Evolutionary conservation across 2,113 vertebrate genomes (phyloP).

Genomic region (Vulpes lagopus): DNA sequence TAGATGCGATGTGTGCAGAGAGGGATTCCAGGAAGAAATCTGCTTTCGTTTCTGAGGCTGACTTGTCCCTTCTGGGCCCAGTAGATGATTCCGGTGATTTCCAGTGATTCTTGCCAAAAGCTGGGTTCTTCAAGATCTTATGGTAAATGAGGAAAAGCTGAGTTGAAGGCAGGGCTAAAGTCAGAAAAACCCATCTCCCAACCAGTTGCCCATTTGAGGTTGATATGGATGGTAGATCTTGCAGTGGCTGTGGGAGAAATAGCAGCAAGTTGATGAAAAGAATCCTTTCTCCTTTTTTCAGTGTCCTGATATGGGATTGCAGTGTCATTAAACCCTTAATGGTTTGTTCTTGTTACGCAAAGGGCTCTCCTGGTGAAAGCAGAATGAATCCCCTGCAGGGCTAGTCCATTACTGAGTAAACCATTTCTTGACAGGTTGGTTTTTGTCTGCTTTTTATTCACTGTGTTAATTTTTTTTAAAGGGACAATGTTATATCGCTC

Average conservation of each 20-base stretch:
- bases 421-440: constrained; percentile 67
- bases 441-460: constrained; percentile 66
- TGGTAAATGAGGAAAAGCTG: constrained; percentile 17
- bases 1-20: background rate
- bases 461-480: background rate
- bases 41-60: background rate
- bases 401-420: constrained; percentile 70
- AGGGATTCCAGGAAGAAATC: background rate
- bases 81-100: background rate
- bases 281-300: constrained; percentile 46
- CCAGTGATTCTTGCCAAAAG: constrained; percentile 8
- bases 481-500: background rate
- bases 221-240: background rate
- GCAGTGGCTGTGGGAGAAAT: background rate
- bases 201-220: background rate
- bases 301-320: background rate
- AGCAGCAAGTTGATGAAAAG: constrained; percentile 45
- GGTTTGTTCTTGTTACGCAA: constrained; percentile 63
- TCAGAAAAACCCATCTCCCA: constrained; percentile 28
- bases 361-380: constrained; percentile 55
- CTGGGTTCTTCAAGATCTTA: constrained; percentile 34
- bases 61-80: background rate
- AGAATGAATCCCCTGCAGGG: constrained; percentile 47
- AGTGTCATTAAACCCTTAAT: constrained; percentile 71
- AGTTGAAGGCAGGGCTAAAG: constrained; percentile 19